These are phyloP conservation scores for Beris chalybata DNA, from an alignment of 2,888 invertebrate species.

Conservation along the genomic window DNA sequence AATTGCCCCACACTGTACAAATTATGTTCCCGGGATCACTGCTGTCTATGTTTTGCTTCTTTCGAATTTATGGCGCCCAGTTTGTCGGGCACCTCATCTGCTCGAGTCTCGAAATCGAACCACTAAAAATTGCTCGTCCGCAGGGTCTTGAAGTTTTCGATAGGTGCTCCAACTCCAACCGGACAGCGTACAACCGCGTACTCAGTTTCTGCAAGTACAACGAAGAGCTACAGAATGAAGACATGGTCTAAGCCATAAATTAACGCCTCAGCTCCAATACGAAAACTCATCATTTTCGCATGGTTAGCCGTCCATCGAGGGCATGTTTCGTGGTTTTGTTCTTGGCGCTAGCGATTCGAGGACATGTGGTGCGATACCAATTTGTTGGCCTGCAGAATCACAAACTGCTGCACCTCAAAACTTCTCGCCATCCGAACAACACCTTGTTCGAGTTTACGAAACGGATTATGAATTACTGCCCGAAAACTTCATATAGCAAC, in stretches of 20 bases:
- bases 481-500: no score
- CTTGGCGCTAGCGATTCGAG: no score
- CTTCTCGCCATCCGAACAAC: no score
- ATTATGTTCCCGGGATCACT: conserved; percentile 40
- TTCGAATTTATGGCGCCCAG: conserved; percentile 26
- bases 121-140: conserved; percentile 19
- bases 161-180: background rate
- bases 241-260: conserved; percentile 8
- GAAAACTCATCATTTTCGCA: background rate
- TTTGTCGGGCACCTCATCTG: conserved; percentile 8
- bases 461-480: no score
- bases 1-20: conserved; percentile 43
- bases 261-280: conserved; percentile 17
- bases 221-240: background rate
- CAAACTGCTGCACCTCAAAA: no score
- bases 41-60: conserved; percentile 21
- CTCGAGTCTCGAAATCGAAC: conserved; percentile 13
- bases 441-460: no score
- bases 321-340: no score
- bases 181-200: background rate
- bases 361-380: no score
- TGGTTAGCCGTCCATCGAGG: no score
- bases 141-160: conserved; percentile 17
- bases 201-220: conserved; percentile 12
- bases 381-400: no score